phyloP scores from a whole-genome alignment of 2,113 vertebrate genomes.

The Solea solea region DNA sequence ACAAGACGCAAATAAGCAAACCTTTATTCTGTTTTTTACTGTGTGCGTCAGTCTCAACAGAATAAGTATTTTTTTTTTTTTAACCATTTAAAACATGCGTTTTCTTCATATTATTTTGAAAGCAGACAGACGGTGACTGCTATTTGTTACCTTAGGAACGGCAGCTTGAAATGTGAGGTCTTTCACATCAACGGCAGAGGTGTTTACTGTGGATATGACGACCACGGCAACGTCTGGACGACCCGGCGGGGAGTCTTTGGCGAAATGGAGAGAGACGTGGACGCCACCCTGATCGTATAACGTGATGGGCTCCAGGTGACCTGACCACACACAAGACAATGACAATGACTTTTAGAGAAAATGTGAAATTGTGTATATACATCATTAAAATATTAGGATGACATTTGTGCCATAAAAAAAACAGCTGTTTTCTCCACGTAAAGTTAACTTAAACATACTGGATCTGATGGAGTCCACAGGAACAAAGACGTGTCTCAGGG shows the following conservation, averaged over 20 bases:
- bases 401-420: no score
- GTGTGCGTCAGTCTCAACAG: no score
- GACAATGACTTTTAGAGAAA: background rate
- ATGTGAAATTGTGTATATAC: no score
- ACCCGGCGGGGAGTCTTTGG: conserved; percentile 72
- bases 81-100: no score
- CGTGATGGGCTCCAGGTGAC: conserved; percentile 80
- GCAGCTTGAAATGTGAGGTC: conserved; percentile 87
- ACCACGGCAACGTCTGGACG: conserved; percentile 82
- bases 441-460: conserved; percentile 75
- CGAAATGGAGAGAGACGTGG: conserved; percentile 87
- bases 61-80: no score
- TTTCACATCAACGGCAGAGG: conserved; percentile 80
- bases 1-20: no score
- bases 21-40: no score
- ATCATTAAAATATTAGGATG: background rate
- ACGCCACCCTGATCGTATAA: conserved; percentile 83
- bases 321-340: conserved; percentile 60
- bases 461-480: conserved; percentile 83
- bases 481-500: conserved; percentile 83
- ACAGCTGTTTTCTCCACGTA: no score
- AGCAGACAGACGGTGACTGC: background rate
- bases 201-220: conserved; percentile 88
- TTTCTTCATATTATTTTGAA: no score
- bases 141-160: conserved; percentile 86